These are phyloP conservation scores for Paelopatides confundens DNA, from an alignment of 53 echinoderm and acorn worm genomes.

Conservation along the genomic window DNA sequence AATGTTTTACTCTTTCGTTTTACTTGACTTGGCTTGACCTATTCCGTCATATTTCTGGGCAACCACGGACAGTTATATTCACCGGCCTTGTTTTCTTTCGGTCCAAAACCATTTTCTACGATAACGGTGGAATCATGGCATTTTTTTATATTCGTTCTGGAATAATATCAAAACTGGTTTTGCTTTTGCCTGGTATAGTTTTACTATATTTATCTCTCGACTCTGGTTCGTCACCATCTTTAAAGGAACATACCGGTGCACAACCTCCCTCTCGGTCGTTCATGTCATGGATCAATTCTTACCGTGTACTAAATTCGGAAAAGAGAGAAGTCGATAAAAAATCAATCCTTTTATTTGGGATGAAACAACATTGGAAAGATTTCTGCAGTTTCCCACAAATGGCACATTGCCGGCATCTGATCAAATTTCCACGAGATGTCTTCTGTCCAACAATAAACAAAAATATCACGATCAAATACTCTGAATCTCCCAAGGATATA, in stretches of 20 bases:
- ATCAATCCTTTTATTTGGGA: conserved; percentile 5
- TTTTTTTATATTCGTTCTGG: neutral
- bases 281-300: neutral
- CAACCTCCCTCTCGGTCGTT: neutral
- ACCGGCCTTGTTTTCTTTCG: no score
- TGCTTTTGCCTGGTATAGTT: neutral
- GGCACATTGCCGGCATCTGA: neutral
- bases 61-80: no score
- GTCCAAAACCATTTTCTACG: no score
- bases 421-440: conserved; percentile 3
- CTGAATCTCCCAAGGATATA: neutral
- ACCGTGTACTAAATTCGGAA: neutral
- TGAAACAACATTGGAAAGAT: conserved; percentile 20
- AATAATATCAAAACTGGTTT: neutral
- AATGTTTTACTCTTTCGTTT: no score
- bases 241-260: neutral
- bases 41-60: no score
- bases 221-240: neutral
- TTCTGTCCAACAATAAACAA: neutral
- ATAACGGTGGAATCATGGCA: neutral
- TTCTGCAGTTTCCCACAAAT: conserved; percentile 19
- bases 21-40: no score
- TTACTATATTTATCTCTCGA: neutral
- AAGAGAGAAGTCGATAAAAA: neutral
- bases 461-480: neutral